Evolutionary conservation across 1,140 invertebrate genomes (phyloP).

Genomic region (Caligus rogercresseyi): DNA sequence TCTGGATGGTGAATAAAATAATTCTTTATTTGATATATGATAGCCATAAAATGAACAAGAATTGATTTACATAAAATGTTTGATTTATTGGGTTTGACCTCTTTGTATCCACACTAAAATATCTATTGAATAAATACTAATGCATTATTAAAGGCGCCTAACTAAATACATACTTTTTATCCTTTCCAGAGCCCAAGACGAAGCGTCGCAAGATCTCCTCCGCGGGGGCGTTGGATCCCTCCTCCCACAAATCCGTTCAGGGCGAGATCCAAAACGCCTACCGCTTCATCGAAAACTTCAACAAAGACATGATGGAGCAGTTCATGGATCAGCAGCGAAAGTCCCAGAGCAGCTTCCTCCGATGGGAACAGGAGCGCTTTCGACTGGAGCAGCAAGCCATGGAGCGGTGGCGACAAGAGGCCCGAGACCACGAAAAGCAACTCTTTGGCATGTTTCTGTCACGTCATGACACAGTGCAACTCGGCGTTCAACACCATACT

Average conservation of each 20-base stretch:
- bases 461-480: background rate
- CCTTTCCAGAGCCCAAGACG: background rate
- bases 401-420: conserved; percentile 11
- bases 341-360: background rate
- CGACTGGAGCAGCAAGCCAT: conserved; percentile 7
- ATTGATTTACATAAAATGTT: no score
- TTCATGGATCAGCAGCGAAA: conserved; percentile 9
- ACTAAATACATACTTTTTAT: no score
- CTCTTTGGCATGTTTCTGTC: conserved; percentile 12
- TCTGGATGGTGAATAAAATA: no score
- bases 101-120: no score
- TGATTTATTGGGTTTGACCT: no score
- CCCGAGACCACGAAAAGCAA: conserved; percentile 10
- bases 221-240: no score
- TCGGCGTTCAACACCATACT: background rate
- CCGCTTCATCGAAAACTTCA: conserved; percentile 15
- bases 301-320: conserved; percentile 17
- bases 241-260: background rate
- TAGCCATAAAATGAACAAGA: no score
- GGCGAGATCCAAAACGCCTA: background rate
- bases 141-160: no score
- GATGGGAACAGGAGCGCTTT: conserved; percentile 9
- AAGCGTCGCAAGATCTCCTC: background rate
- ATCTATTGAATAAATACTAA: no score
- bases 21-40: no score